These are phyloP conservation scores for Sussaba pulchella DNA, from an alignment of 2,888 invertebrate species.

Conservation along the genomic window DNA sequence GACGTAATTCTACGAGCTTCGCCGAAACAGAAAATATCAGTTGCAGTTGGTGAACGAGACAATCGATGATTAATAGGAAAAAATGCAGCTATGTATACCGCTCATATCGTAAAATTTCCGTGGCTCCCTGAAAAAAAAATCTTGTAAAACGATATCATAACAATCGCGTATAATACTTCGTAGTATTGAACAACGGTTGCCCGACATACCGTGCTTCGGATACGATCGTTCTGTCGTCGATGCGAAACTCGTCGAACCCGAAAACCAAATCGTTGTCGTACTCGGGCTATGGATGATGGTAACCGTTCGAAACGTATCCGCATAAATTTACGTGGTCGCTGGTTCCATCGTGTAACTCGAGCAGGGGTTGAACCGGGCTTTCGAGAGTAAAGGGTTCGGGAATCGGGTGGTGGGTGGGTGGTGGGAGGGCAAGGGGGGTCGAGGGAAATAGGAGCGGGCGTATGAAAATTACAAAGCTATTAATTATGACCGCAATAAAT, in stretches of 20 bases:
- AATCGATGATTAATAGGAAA: too few species aligned
- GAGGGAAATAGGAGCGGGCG: conserved; percentile 62
- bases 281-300: conserved; percentile 35
- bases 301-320: conserved; percentile 60
- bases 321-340: conserved; percentile 59
- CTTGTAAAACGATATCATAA: neutral
- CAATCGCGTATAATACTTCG: neutral
- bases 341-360: conserved; percentile 69
- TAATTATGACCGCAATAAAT: conserved; percentile 84
- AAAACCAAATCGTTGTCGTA: conserved; percentile 45
- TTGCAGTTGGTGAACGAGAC: too few species aligned
- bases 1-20: too few species aligned
- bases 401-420: conserved; percentile 2
- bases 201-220: neutral
- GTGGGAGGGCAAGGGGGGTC: conserved; percentile 26
- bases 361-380: conserved; percentile 52
- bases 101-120: too few species aligned
- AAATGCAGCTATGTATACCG: too few species aligned
- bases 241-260: conserved; percentile 39
- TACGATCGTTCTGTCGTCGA: conserved; percentile 38
- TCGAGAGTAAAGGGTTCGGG: too few species aligned
- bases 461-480: conserved; percentile 85
- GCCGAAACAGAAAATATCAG: too few species aligned
- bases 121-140: too few species aligned
- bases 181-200: neutral